These are phyloP conservation scores for Gymnothorax javanicus DNA, from an alignment of 2,797 vertebrate species.

Conservation along the genomic window DNA sequence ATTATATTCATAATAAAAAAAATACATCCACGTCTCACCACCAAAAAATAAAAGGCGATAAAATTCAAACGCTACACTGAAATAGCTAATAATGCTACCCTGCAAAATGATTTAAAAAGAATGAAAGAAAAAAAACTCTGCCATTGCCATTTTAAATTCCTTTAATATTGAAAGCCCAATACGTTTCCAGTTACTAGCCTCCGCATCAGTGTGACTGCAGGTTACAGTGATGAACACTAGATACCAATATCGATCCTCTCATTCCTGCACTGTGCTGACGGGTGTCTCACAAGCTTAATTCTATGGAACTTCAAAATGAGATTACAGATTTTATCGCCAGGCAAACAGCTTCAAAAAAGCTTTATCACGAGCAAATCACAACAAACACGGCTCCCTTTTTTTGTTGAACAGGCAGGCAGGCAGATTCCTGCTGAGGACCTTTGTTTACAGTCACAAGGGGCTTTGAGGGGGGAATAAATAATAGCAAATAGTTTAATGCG, in stretches of 20 bases:
- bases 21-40: not conserved
- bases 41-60: not conserved
- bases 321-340: slow-evolving; percentile 76
- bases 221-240: slow-evolving; percentile 63
- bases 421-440: slow-evolving; percentile 38
- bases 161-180: slow-evolving; percentile 41
- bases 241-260: slow-evolving; percentile 66
- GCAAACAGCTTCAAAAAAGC: slow-evolving; percentile 52
- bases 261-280: slow-evolving; percentile 68
- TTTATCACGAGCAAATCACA: slow-evolving; percentile 49
- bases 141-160: slow-evolving; percentile 30
- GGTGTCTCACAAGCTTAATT: slow-evolving; percentile 77
- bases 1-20: slow-evolving; percentile 24
- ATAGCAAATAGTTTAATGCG: slow-evolving; percentile 66
- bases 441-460: slow-evolving; percentile 49
- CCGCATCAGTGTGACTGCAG: slow-evolving; percentile 46
- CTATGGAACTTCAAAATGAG: slow-evolving; percentile 73
- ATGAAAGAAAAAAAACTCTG: slow-evolving; percentile 30
- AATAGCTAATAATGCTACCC: slow-evolving; percentile 20
- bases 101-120: not conserved
- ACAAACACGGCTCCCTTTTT: slow-evolving; percentile 49
- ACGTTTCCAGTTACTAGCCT: slow-evolving; percentile 22
- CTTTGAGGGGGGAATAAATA: slow-evolving; percentile 64
- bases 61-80: slow-evolving; percentile 1
- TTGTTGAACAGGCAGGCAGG: slow-evolving; percentile 24